phyloP scores from a whole-genome alignment of 2,797 vertebrate species.

The Delichon dasypus region DNA sequence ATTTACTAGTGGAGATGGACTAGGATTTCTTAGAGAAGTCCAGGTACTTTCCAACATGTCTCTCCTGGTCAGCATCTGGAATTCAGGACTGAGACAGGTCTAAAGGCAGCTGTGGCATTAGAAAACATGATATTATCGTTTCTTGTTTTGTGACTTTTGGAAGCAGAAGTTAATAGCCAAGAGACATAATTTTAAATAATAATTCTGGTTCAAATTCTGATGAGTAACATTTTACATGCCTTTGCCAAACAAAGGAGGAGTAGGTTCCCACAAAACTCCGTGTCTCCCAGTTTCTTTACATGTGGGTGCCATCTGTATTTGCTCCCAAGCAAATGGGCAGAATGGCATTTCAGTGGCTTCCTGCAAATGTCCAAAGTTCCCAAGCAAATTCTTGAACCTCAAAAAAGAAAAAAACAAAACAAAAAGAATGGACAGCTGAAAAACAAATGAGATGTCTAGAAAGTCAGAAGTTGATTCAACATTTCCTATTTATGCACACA shows the following conservation, averaged over 20 bases:
- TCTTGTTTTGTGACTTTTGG: not conserved
- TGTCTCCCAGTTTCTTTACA: not conserved
- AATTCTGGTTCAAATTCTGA: not conserved
- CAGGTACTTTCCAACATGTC: not conserved
- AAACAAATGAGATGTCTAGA: conserved; percentile 47
- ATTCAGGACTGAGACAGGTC: not conserved
- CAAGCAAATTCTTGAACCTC: conserved; percentile 3
- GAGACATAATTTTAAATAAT: not conserved
- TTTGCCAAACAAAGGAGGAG: not conserved
- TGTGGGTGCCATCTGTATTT: not conserved
- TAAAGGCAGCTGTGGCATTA: not conserved
- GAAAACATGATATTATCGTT: not conserved
- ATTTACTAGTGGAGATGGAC: not conserved
- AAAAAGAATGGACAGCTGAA: not conserved
- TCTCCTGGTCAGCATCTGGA: not conserved
- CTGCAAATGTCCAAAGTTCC: not conserved
- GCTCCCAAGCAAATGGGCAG: not conserved
- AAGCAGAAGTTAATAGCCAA: not conserved
- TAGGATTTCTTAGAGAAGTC: not conserved
- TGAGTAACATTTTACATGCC: not conserved
- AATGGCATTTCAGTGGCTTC: conserved; percentile 27
- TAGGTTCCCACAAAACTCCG: not conserved
- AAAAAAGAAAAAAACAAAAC: not conserved
- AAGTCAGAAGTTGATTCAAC: conserved; percentile 55
- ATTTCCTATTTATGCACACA: conserved; percentile 58